Percentiles rank a stretch among this genome's conserved stretches.
Conservation (phyloP, 1,140 invertebrate genomes). For the Drosophila miranda region DNA sequence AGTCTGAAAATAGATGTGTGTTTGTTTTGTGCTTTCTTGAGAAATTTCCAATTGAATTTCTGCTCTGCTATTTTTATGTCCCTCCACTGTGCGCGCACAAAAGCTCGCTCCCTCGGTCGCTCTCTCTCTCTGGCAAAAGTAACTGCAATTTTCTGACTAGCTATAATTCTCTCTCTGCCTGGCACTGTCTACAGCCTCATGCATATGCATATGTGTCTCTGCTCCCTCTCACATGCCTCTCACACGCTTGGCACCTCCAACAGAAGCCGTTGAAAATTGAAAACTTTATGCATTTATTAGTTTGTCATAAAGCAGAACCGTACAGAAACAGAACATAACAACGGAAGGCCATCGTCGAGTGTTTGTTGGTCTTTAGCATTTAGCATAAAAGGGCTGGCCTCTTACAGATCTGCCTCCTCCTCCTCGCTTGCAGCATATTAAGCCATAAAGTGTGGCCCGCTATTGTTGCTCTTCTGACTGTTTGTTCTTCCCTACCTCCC, state of each 20-base stretch:
- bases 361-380: constrained; percentile 32
- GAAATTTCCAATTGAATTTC: constrained; percentile 15
- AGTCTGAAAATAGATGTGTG: constrained; percentile 17
- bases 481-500: too few relatives aligned
- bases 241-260: constrained; percentile 33
- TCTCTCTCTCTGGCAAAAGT: not conserved
- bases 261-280: constrained; percentile 71
- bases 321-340: constrained; percentile 13
- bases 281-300: constrained; percentile 81
- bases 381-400: constrained; percentile 47
- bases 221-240: constrained; percentile 15
- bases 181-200: not conserved
- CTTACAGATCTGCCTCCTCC: not conserved
- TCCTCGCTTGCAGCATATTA: constrained; percentile 44
- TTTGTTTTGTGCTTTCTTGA: constrained; percentile 12
- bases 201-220: constrained; percentile 30
- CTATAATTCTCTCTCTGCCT: constrained; percentile 39
- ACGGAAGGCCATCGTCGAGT: constrained; percentile 36
- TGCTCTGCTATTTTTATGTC: constrained; percentile 8
- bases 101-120: too few relatives aligned
- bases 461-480: constrained; percentile 23
- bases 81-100: too few relatives aligned
- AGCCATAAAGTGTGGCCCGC: constrained; percentile 72
- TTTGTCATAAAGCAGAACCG: constrained; percentile 62
- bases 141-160: constrained; percentile 23